These are phyloP conservation scores for Enteromius fasciolatus DNA, from an alignment of 2,797 vertebrate species.

Conservation along the genomic window DNA sequence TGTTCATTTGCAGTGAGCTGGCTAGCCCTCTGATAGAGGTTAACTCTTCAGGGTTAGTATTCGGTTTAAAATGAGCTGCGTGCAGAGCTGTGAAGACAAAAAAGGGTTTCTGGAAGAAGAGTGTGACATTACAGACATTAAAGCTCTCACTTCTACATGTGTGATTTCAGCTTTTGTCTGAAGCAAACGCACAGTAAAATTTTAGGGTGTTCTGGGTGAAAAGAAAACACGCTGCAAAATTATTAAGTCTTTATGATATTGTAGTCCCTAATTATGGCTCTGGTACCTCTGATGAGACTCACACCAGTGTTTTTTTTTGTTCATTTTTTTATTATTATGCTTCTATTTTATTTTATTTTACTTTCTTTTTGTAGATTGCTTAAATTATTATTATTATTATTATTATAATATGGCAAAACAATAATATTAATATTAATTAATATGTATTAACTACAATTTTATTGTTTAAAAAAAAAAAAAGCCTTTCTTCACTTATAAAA, in stretches of 20 bases:
- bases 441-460: not conserved
- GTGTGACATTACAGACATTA: not conserved
- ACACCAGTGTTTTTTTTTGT: not conserved
- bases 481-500: not conserved
- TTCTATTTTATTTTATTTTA: not conserved
- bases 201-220: not conserved
- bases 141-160: too few relatives aligned
- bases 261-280: not conserved
- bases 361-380: too few relatives aligned
- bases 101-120: not conserved
- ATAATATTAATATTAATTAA: not conserved
- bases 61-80: constrained; percentile 25
- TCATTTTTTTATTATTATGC: not conserved
- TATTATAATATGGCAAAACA: not conserved
- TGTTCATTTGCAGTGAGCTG: constrained; percentile 54
- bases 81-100: not conserved
- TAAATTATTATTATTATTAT: too few relatives aligned
- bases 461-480: not conserved
- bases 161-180: not conserved
- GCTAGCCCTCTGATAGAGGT: constrained; percentile 55
- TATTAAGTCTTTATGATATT: not conserved
- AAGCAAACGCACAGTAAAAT: not conserved
- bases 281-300: not conserved
- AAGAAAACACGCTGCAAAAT: not conserved
- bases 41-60: constrained; percentile 30